Evolutionary conservation across 1,140 invertebrate species (phyloP), one percentile per base, ranked within the genome.

Genomic region (Tetraneura akinire): DNA sequence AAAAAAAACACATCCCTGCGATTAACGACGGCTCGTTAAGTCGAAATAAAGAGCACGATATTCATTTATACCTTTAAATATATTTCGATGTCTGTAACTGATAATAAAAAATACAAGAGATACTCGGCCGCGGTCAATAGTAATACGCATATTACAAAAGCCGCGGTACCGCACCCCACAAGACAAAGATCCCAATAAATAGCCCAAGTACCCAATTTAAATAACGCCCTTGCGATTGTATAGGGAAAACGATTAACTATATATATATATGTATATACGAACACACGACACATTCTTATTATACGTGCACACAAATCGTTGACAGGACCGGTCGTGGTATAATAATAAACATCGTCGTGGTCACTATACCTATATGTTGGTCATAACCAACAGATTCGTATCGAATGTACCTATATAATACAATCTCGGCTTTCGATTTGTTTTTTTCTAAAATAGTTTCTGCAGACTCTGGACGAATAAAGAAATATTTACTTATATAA

Each of bases 11-110:
- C 68, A 49, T 18, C 68, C 23, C 23, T 13, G 23, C 47, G 45
- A 71, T n/a, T 29, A 51, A 71, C 26, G 68, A 18, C 18, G 23
- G 47, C 68, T 71, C 68, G 68, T 71, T 71, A 71, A 71, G 16
- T 51, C 47, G 6, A 10, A 53, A 26, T 3, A 13, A 51, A 51
- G 16, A 70, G 29, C 13, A 49, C 21, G 8, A 70, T 14, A 71
- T n/a, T 47, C 66, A 21, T n/a, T 55, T 55, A n/a, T 23, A 0
- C 55, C 21, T 37, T 8, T 60, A 29, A 8, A 5, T 26, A 29
- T 4, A 37, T 51, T 3, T 29, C 11, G 68, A 71, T 71, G 68
- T 71, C 68, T 71, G 45, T n/a, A 9, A 14, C 68, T 45, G 68
- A 71, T 71, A 71, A 71, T 4, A 71, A 71, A n/a, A 70, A 11